Percentiles rank a stretch among this genome's conserved stretches.
phyloP scores from a whole-genome alignment of 1,140 invertebrate species.

The Meteorus sp. region DNA sequence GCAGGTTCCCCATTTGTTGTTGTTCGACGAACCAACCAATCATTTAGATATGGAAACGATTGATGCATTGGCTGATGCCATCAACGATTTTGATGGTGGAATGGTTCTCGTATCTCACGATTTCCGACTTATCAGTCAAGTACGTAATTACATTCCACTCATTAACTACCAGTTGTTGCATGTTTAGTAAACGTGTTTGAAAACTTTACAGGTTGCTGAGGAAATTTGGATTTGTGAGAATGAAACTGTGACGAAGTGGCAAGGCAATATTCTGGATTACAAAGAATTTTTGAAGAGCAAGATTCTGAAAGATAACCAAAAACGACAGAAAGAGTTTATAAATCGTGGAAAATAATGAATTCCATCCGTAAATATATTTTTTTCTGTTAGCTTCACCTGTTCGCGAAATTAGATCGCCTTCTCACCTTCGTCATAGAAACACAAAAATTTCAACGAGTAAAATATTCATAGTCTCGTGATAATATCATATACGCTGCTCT shows the following conservation, averaged over 20 bases:
- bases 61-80: conserved; percentile 95
- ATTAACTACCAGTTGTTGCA: too few relatives aligned
- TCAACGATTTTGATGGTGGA: conserved; percentile 97
- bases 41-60: conserved; percentile 99
- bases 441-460: conserved; percentile 17
- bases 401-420: conserved; percentile 19
- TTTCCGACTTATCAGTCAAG: conserved; percentile 97
- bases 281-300: conserved; percentile 91
- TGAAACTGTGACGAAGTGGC: conserved; percentile 94
- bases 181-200: too few relatives aligned
- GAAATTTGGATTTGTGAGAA: conserved; percentile 99
- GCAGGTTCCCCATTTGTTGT: conserved; percentile 90
- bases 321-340: conserved; percentile 49
- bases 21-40: conserved; percentile 98
- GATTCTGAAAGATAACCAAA: conserved; percentile 71
- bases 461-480: conserved; percentile 17
- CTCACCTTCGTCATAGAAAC: conserved; percentile 3
- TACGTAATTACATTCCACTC: too few relatives aligned
- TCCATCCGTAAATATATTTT: conserved; percentile 12
- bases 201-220: conserved; percentile 86
- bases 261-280: conserved; percentile 92
- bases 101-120: conserved; percentile 98
- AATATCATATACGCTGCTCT: conserved; percentile 42
- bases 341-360: conserved; percentile 44
- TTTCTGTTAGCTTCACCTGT: not conserved